Conservation (phyloP, 2,797 vertebrate genomes). For the Kryptopterus vitreolus region DNA sequence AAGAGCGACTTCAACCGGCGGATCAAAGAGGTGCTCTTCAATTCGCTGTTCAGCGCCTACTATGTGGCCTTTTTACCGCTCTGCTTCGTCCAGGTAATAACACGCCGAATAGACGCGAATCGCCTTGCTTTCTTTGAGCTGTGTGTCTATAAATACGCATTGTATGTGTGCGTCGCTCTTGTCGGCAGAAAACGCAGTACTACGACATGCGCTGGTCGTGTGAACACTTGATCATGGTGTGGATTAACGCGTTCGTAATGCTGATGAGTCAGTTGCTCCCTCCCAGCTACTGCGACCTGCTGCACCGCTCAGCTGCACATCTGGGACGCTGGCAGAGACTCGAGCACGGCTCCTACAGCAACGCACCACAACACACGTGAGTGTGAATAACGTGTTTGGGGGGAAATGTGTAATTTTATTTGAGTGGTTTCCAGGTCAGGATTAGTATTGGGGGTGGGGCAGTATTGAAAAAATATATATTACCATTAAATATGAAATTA, state of each 20-base stretch:
- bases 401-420: no score
- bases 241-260: conserved; percentile 99
- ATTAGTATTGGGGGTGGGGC: no score
- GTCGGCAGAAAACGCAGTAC: conserved; percentile 92
- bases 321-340: conserved; percentile 97
- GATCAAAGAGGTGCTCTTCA: conserved; percentile 99
- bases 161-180: not conserved
- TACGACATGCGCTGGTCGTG: conserved; percentile 99
- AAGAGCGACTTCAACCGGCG: conserved; percentile 97
- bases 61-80: conserved; percentile 96
- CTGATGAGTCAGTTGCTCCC: conserved; percentile 95
- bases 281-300: conserved; percentile 94
- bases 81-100: conserved; percentile 93
- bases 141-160: not conserved
- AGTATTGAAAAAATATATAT: no score
- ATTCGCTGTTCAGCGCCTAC: conserved; percentile 98
- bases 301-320: conserved; percentile 94
- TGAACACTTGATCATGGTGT: conserved; percentile 99
- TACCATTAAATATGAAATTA: no score
- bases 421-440: no score
- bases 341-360: conserved; percentile 95
- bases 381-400: conserved; percentile 58
- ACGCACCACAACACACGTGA: conserved; percentile 96
- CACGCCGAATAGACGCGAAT: not conserved
- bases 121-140: not conserved